Base-by-base conservation (phyloP, 2,113 vertebrate genomes). In the Gorsachius goisagi region DNA sequence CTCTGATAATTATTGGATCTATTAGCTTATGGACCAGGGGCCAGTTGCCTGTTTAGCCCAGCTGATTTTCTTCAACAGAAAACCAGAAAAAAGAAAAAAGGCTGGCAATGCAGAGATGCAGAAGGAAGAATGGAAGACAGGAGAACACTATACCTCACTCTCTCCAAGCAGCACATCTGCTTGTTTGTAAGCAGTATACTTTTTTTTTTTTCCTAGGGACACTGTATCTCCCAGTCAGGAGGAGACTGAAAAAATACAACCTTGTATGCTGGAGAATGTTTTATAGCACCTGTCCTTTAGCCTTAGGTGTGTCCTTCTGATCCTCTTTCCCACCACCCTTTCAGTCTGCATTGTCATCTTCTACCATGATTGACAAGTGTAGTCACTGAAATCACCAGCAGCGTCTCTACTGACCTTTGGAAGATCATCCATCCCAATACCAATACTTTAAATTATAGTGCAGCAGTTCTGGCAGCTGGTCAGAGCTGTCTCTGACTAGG, bases 381-480 rank as follows among this genome's bases (percentile, higher is more conserved):
- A 67, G 64, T 32, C 30, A 45, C 3, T 81, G 69, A 64, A 87
- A 64, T 85, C 77, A 79, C 71, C 62, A 76, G 28, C 66, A 92
- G 44, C 39, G 45, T 83, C 78, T 80, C 66, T 79, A 23, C 53
- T 93, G 91, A 69, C 92, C 90, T 67, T 33, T 79, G 62, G 49
- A 72, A 28, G 59, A 92, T 60, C 86, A 89, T 72, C 73, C 66
- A 85, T 90, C 86, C 60, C 62, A 45, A 82, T 89, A 58, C 33
- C n/a, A n/a, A n/a, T n/a, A 62, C 64, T 96, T 95, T 87, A 85
- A 93, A 85, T 90, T 92, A 41, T 9, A 85, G 55, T 63, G 74
- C 81, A 94, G 82, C 58, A 87, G 83, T 95, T 92, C 69, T 91
- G 80, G 92, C 77, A 82, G 88, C 58, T 89, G 62, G 66, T 75